Conservation (phyloP, 2,888 invertebrate genomes). For the Phrixothrix hirtus region DNA sequence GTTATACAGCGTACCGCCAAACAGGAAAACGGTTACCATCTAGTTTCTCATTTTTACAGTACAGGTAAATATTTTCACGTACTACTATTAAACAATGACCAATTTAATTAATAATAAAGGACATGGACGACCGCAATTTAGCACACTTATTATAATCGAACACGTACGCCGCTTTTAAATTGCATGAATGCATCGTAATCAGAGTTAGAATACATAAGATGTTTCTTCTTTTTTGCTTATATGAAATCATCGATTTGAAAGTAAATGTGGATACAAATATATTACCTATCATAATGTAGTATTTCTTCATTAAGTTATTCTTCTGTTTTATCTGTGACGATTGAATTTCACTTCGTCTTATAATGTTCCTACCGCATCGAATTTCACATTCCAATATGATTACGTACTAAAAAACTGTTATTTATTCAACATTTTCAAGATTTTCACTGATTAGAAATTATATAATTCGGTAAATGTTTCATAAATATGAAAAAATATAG, state of each 20-base stretch:
- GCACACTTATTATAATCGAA: background rate
- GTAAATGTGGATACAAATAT: background rate
- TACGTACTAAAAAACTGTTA: background rate
- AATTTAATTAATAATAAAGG: conserved; percentile 14
- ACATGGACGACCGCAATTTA: conserved; percentile 8
- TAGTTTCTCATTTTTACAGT: background rate
- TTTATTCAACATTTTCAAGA: background rate
- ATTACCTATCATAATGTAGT: background rate
- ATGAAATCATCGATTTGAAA: background rate
- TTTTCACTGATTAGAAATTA: too few relatives aligned
- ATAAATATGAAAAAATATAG: too few relatives aligned
- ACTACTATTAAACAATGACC: conserved; percentile 25
- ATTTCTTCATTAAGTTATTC: background rate
- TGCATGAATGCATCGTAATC: background rate
- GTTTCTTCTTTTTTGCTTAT: too few relatives aligned
- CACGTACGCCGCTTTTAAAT: background rate
- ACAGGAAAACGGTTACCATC: too few relatives aligned
- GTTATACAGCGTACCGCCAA: too few relatives aligned
- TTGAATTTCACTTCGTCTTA: background rate
- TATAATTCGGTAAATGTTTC: too few relatives aligned
- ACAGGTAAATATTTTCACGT: conserved; percentile 17
- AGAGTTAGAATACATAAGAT: background rate
- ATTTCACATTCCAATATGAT: conserved; percentile 1
- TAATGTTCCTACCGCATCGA: background rate
- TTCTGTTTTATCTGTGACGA: background rate